These are phyloP conservation scores for Montipora efflorescens DNA, from an alignment of 64 coral and sea anemone species.

Conservation along the genomic window DNA sequence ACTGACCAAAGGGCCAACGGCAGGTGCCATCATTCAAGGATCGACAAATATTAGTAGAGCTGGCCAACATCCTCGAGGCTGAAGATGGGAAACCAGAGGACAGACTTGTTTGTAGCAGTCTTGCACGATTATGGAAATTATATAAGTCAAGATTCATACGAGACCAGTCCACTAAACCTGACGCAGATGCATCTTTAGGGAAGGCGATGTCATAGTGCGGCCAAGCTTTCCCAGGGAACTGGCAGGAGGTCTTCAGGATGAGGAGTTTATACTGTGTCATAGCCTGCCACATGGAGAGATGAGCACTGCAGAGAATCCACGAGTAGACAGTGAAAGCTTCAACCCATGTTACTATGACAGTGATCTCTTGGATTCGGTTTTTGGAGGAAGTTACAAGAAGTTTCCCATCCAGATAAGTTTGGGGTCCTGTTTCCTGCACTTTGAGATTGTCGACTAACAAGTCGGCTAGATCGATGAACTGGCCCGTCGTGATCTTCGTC, in stretches of 20 bases:
- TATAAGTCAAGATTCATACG: conserved; percentile 20
- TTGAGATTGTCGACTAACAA: neutral
- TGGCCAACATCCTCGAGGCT: neutral
- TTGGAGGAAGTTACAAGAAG: neutral
- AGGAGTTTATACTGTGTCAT: conserved; percentile 23
- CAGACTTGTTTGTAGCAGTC: neutral
- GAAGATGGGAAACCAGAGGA: neutral
- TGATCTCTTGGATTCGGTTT: neutral
- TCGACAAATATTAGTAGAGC: neutral
- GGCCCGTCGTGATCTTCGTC: neutral
- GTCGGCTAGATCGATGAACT: neutral
- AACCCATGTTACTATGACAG: conserved; percentile 13
- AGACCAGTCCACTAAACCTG: conserved; percentile 38
- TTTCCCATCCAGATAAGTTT: neutral
- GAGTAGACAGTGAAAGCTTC: conserved; percentile 40
- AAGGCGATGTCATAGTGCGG: conserved; percentile 13
- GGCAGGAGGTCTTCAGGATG: neutral
- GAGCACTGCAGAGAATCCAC: neutral
- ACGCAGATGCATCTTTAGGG: conserved; percentile 3
- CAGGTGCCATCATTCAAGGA: conserved; percentile 18
- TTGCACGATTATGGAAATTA: neutral
- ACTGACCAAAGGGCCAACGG: neutral
- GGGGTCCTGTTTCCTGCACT: neutral
- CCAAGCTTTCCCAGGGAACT: neutral
- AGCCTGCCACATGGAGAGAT: conserved; percentile 3